phyloP scores from a whole-genome alignment of 92 coral and sea anemone species.

The Epizoanthus rinbou region DNA sequence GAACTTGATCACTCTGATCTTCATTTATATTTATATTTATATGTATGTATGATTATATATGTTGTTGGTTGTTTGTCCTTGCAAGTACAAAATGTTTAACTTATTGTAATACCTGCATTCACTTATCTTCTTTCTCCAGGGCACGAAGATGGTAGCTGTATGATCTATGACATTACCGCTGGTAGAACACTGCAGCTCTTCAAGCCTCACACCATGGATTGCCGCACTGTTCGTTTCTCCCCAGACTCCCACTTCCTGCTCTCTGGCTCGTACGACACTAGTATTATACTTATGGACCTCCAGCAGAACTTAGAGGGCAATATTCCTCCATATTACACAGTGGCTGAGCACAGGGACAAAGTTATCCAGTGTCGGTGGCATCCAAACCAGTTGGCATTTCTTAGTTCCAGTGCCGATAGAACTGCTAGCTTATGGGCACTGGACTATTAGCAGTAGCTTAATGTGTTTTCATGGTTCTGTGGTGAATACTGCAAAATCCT shows the following conservation, averaged over 20 bases:
- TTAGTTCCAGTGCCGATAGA: constrained; percentile 96
- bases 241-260: constrained; percentile 88
- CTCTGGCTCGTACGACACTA: constrained; percentile 93
- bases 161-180: constrained; percentile 96
- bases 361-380: constrained; percentile 99
- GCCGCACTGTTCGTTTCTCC: constrained; percentile 96
- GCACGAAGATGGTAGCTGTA: constrained; percentile 95
- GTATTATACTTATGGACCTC: constrained; percentile 74
- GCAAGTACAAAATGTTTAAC: background rate
- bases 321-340: constrained; percentile 77
- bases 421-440: constrained; percentile 89
- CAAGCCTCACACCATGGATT: constrained; percentile 93
- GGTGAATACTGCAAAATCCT: no score
- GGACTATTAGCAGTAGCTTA: constrained; percentile 47
- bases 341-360: constrained; percentile 89
- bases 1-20: no score
- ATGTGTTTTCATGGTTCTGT: no score
- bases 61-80: background rate
- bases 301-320: constrained; percentile 69
- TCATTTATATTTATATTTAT: no score
- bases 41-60: background rate
- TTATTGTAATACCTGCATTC: background rate
- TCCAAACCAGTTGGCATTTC: constrained; percentile 74
- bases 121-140: constrained; percentile 52
- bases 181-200: constrained; percentile 86